phyloP scores from a whole-genome alignment of 2,888 invertebrate genomes.

The Pharmacophagus antenor region DNA sequence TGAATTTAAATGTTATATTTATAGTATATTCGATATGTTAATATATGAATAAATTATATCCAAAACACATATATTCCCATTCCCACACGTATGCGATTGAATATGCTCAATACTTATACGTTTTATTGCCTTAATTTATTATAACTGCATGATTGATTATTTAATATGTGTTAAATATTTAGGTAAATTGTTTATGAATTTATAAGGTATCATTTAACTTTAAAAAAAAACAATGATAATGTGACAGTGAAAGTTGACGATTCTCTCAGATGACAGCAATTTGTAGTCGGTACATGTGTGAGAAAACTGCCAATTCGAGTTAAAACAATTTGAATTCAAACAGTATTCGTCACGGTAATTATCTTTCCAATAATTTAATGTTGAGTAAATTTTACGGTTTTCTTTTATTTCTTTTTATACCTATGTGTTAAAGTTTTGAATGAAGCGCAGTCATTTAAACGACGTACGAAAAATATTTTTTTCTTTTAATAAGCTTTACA shows the following conservation, averaged over 20 bases:
- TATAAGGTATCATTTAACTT: background rate
- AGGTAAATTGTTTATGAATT: background rate
- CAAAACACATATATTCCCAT: slow-evolving; percentile 36
- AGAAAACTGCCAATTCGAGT: slow-evolving; percentile 26
- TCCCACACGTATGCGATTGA: background rate
- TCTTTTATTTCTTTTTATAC: background rate
- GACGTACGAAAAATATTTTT: background rate
- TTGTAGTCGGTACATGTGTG: slow-evolving; percentile 28
- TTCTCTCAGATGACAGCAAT: slow-evolving; percentile 29
- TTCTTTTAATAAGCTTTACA: background rate
- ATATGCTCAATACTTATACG: background rate
- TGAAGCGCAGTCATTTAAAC: background rate
- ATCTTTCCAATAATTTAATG: slow-evolving; percentile 7
- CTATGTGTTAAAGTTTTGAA: background rate
- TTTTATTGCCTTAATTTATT: background rate
- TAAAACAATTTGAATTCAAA: slow-evolving; percentile 13
- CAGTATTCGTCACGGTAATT: slow-evolving; percentile 23
- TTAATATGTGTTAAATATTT: background rate
- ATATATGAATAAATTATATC: slow-evolving; percentile 36
- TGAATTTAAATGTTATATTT: slow-evolving; percentile 57
- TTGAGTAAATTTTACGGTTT: slow-evolving; percentile 3
- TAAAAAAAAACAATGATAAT: slow-evolving; percentile 3
- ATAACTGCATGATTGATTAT: background rate
- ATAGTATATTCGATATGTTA: slow-evolving; percentile 20
- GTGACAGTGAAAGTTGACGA: slow-evolving; percentile 32